Percentiles rank a stretch among this genome's conserved stretches.
Evolutionary conservation across 2,888 invertebrate genomes (phyloP).

Genomic region (Agriopis aurantiaria): DNA sequence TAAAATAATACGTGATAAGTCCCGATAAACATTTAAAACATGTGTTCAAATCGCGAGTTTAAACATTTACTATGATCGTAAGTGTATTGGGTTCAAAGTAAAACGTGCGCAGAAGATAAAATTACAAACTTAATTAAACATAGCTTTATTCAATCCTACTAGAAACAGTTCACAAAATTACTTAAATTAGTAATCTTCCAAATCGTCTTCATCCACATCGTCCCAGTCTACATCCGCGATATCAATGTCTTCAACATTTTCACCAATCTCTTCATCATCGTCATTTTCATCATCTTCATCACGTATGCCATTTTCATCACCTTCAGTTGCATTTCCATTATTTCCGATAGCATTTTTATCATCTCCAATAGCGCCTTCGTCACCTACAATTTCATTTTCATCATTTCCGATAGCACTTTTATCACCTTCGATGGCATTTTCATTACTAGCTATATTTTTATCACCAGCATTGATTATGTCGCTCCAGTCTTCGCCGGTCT

Average conservation of each 20-base stretch:
- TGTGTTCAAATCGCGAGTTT: too few species aligned
- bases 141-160: neutral
- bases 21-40: too few species aligned
- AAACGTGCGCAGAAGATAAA: too few species aligned
- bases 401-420: constrained; percentile 4
- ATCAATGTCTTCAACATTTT: constrained; percentile 19
- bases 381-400: neutral
- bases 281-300: neutral
- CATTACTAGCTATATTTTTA: neutral
- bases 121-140: neutral
- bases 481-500: constrained; percentile 15
- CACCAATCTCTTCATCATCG: constrained; percentile 13
- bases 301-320: neutral
- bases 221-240: constrained; percentile 40
- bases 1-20: too few species aligned
- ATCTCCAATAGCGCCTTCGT: neutral
- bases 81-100: too few species aligned
- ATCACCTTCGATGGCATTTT: neutral
- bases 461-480: neutral
- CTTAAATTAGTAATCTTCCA: constrained; percentile 60
- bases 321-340: neutral
- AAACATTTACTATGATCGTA: too few species aligned
- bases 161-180: neutral
- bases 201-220: constrained; percentile 61
- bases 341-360: neutral